A percentile compares a stretch with the other conserved stretches of the same genome.
Conservation (phyloP, 2,888 invertebrate genomes). For the Zhuqinia jingwanae region DNA sequence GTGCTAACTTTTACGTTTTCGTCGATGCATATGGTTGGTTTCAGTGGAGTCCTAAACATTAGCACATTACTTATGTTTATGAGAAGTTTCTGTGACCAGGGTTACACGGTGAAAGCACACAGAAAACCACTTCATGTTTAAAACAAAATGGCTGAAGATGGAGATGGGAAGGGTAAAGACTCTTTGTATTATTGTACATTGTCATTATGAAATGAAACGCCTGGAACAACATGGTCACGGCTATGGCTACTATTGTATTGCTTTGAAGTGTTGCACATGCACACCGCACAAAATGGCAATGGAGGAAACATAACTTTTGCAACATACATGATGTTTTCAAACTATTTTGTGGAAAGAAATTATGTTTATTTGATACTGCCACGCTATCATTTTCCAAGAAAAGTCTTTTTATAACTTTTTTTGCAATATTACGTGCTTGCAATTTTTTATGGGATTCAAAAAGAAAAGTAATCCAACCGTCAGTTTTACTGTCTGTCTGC, state of each 20-base stretch:
- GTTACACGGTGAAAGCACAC: too few relatives aligned
- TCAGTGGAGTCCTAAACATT: slow-evolving; percentile 14
- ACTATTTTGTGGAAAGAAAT: neutral
- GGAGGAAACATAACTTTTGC: slow-evolving; percentile 30
- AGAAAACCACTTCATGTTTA: neutral
- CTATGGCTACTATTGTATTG: slow-evolving; percentile 28
- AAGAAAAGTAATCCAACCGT: neutral
- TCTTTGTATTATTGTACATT: too few relatives aligned
- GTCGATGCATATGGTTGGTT: slow-evolving; percentile 14
- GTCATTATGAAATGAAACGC: slow-evolving; percentile 12
- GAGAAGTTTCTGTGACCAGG: neutral
- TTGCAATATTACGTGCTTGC: neutral
- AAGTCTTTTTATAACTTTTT: slow-evolving; percentile 19
- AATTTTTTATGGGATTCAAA: neutral
- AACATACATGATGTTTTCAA: neutral
- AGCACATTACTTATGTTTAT: slow-evolving; percentile 30
- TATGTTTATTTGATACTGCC: neutral
- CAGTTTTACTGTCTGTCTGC: neutral
- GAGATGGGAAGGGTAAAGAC: too few relatives aligned
- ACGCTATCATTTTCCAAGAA: neutral
- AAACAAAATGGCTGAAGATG: slow-evolving; percentile 7
- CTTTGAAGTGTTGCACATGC: slow-evolving; percentile 39
- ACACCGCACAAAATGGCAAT: slow-evolving; percentile 8
- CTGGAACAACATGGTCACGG: slow-evolving; percentile 36
- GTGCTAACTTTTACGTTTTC: neutral